A percentile compares a stretch with the other conserved stretches of the same genome.
Conservation (phyloP, 1,140 invertebrate species). For the Dufourea novaeangliae region DNA sequence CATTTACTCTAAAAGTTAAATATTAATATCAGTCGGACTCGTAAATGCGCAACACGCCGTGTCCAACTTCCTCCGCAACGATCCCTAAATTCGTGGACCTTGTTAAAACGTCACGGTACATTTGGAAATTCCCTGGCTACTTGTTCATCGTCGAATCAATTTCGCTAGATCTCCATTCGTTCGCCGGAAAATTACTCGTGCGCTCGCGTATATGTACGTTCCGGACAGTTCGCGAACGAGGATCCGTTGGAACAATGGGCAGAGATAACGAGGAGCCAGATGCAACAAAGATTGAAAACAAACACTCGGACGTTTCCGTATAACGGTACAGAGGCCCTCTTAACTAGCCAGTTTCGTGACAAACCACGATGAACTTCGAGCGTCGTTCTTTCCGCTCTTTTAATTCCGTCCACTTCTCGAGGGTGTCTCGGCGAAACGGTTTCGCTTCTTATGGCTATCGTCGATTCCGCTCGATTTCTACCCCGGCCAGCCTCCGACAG, state of each 20-base stretch:
- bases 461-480: not conserved
- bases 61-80: not conserved
- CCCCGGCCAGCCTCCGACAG: too few relatives aligned
- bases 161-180: slow-evolving; percentile 13
- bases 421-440: slow-evolving; percentile 8
- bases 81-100: not conserved
- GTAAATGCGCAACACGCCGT: not conserved
- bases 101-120: slow-evolving; percentile 31
- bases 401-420: not conserved
- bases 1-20: too few relatives aligned
- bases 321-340: slow-evolving; percentile 28
- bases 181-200: slow-evolving; percentile 15
- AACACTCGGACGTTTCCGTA: slow-evolving; percentile 24
- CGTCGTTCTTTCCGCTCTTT: slow-evolving; percentile 13
- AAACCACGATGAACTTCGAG: slow-evolving; percentile 18
- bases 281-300: slow-evolving; percentile 41
- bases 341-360: slow-evolving; percentile 39
- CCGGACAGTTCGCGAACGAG: not conserved
- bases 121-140: not conserved
- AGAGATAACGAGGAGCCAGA: slow-evolving; percentile 40
- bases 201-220: not conserved
- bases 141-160: slow-evolving; percentile 16
- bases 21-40: too few relatives aligned
- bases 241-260: slow-evolving; percentile 25
- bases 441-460: not conserved